Conservation (phyloP, 2,888 invertebrate species). For the Melinaea menophilus region DNA sequence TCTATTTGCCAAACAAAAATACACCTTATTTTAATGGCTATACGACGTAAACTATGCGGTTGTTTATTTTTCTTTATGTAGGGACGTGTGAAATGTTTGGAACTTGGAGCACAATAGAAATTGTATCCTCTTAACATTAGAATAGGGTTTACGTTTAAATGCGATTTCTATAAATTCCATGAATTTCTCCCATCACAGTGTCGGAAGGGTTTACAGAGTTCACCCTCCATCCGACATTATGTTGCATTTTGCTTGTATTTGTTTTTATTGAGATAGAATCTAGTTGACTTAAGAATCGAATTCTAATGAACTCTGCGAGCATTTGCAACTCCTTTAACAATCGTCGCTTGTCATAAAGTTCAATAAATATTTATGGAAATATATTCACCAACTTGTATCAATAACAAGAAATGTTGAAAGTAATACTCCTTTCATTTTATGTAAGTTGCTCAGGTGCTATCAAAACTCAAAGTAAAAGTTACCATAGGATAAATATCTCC, state of each 20-base stretch:
- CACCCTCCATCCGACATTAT: slow-evolving; percentile 38
- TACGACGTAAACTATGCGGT: slow-evolving; percentile 24
- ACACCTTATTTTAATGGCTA: slow-evolving; percentile 28
- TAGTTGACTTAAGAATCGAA: slow-evolving; percentile 24
- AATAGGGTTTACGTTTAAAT: slow-evolving; percentile 13
- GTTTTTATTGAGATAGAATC: slow-evolving; percentile 31
- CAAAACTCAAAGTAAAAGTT: not conserved
- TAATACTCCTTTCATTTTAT: not conserved
- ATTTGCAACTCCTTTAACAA: too few species aligned
- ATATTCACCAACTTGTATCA: not conserved
- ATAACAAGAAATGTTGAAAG: not conserved
- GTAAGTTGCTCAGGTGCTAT: not conserved
- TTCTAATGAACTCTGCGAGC: slow-evolving; percentile 16
- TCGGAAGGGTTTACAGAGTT: slow-evolving; percentile 41
- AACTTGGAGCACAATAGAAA: slow-evolving; percentile 27
- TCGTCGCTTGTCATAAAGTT: too few species aligned
- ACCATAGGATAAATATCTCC: not conserved
- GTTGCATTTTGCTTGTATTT: slow-evolving; percentile 39
- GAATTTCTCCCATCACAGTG: slow-evolving; percentile 40
- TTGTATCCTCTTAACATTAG: slow-evolving; percentile 30
- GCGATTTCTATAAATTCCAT: slow-evolving; percentile 33
- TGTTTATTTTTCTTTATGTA: slow-evolving; percentile 35
- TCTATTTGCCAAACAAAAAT: slow-evolving; percentile 31
- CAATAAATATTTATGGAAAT: not conserved
- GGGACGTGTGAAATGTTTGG: slow-evolving; percentile 35